Evolutionary conservation across 2,797 vertebrate genomes (phyloP).

Genomic region (Zenarchopterus dispar): DNA sequence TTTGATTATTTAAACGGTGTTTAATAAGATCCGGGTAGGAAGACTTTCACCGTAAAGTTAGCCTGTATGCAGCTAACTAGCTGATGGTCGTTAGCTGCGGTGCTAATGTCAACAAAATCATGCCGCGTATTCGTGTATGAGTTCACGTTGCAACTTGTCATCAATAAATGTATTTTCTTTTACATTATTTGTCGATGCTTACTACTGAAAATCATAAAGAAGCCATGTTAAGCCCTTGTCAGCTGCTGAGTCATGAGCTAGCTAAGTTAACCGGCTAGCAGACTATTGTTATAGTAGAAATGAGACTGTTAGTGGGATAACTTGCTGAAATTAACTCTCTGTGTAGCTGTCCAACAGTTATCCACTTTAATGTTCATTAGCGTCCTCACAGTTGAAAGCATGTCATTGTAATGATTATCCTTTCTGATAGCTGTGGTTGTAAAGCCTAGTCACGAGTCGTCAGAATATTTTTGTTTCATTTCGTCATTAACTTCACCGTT

Average conservation of each 20-base stretch:
- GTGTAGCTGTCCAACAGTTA: neutral
- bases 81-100: conserved; percentile 44
- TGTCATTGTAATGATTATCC: neutral
- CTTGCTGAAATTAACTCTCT: neutral
- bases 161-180: conserved; percentile 27
- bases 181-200: neutral
- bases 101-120: conserved; percentile 70
- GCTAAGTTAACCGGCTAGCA: conserved; percentile 68
- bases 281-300: conserved; percentile 63
- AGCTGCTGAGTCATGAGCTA: conserved; percentile 86
- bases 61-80: conserved; percentile 59
- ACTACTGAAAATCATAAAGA: neutral
- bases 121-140: conserved; percentile 14
- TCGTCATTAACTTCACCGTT: neutral
- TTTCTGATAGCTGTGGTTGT: neutral
- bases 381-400: neutral
- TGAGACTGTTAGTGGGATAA: conserved; percentile 32
- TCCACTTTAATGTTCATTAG: neutral
- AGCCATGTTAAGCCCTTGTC: conserved; percentile 24
- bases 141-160: neutral
- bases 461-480: conserved; percentile 5
- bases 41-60: conserved; percentile 62
- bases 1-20: conserved; percentile 31
- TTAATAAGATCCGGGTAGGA: conserved; percentile 39
- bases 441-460: conserved; percentile 7